These are phyloP conservation scores for Alloplasta piceator DNA, from an alignment of 2,888 invertebrate genomes.

Conservation along the genomic window DNA sequence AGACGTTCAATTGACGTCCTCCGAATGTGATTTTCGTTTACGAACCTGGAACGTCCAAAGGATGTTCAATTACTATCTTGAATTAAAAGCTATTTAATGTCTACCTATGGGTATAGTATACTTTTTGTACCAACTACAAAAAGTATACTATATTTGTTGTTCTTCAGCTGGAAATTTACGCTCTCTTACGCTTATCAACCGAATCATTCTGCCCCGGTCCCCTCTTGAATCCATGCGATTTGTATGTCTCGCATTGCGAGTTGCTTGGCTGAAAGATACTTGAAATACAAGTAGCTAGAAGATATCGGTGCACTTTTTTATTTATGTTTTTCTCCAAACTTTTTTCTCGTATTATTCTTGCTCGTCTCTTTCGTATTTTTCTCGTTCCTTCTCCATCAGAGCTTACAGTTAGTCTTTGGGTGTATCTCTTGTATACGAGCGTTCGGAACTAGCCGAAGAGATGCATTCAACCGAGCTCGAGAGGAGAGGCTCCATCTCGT, in stretches of 20 bases:
- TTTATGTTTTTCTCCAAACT: not conserved
- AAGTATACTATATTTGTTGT: too few relatives aligned
- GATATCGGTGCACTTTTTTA: constrained; percentile 47
- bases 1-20: too few relatives aligned
- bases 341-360: not conserved
- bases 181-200: too few relatives aligned
- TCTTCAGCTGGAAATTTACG: too few relatives aligned
- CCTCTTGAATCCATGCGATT: too few relatives aligned
- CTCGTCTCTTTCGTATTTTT: constrained; percentile 5
- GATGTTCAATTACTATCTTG: too few relatives aligned
- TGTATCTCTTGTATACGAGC: constrained; percentile 15
- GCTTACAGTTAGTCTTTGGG: constrained; percentile 18
- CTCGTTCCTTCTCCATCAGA: constrained; percentile 47
- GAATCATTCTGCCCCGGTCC: too few relatives aligned
- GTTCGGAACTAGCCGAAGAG: constrained; percentile 18
- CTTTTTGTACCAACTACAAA: too few relatives aligned
- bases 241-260: not conserved
- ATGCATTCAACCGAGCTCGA: constrained; percentile 45
- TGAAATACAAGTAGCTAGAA: constrained; percentile 59
- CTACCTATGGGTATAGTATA: too few relatives aligned
- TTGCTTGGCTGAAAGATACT: constrained; percentile 29
- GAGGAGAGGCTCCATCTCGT: not conserved
- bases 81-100: too few relatives aligned
- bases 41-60: too few relatives aligned
- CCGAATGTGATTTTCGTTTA: too few relatives aligned